Percentiles rank a stretch among this genome's conserved stretches.
phyloP scores from a whole-genome alignment of 2,113 vertebrate species.

The Tychaedon coryphoeus region DNA sequence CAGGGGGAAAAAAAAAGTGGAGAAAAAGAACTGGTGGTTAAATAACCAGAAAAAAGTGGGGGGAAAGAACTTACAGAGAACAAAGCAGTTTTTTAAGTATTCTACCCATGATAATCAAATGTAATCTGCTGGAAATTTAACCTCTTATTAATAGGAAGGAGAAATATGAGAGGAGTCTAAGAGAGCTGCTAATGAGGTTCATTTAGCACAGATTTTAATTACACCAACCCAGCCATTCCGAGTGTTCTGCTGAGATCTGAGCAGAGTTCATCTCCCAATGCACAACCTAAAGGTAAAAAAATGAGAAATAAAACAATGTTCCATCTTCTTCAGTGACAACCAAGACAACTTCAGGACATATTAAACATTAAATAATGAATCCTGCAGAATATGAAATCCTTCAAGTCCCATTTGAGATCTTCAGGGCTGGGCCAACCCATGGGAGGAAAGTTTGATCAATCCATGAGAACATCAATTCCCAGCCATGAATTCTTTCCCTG shows the following conservation, averaged over 20 bases:
- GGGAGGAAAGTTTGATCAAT: neutral
- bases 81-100: neutral
- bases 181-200: neutral
- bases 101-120: neutral
- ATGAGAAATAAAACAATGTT: neutral
- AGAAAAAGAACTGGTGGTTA: neutral
- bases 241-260: neutral
- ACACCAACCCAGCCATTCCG: neutral
- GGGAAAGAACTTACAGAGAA: rapidly evolving
- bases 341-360: neutral
- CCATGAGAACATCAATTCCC: neutral
- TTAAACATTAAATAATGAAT: neutral
- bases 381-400: neutral
- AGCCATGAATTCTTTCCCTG: neutral
- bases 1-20: neutral
- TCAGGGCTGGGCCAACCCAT: neutral
- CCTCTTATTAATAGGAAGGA: neutral
- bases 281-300: neutral
- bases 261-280: neutral
- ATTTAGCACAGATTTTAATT: slow-evolving; percentile 6
- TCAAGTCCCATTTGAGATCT: neutral
- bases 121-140: neutral
- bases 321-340: neutral
- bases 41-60: neutral
- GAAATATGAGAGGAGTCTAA: neutral